Percentiles rank a stretch among this genome's conserved stretches.
These are phyloP conservation scores for Tinamus guttatus DNA, from an alignment of 2,113 vertebrate species.

Conservation along the genomic window DNA sequence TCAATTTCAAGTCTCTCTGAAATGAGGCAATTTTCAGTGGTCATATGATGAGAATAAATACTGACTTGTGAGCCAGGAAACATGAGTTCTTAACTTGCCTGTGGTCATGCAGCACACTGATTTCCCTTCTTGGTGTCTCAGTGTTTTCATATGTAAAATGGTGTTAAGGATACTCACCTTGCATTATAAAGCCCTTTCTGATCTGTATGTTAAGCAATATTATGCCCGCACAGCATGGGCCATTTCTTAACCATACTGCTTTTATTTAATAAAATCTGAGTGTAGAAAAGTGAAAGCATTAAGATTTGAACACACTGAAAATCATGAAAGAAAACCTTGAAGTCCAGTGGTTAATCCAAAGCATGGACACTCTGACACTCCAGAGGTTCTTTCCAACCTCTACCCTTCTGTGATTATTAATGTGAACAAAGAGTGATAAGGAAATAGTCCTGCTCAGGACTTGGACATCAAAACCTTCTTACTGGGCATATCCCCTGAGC, in stretches of 20 bases:
- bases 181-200: background rate
- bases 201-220: background rate
- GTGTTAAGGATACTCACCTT: background rate
- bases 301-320: background rate
- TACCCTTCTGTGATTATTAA: accelerated
- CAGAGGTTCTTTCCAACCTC: too few species aligned
- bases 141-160: constrained; percentile 1
- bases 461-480: background rate
- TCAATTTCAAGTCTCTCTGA: background rate
- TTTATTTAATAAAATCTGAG: background rate
- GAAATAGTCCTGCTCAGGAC: background rate
- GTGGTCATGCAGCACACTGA: constrained; percentile 20
- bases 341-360: background rate
- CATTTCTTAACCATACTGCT: background rate
- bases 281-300: background rate
- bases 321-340: background rate
- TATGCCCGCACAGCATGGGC: background rate
- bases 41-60: background rate
- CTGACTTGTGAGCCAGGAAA: constrained; percentile 39
- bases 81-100: constrained; percentile 36
- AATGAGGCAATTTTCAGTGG: background rate
- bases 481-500: background rate
- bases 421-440: background rate
- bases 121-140: constrained; percentile 12
- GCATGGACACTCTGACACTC: background rate